A percentile compares a stretch with the other conserved stretches of the same genome.
Evolutionary conservation across 2,888 invertebrate species (phyloP).

Genomic region (Protonemura montana): DNA sequence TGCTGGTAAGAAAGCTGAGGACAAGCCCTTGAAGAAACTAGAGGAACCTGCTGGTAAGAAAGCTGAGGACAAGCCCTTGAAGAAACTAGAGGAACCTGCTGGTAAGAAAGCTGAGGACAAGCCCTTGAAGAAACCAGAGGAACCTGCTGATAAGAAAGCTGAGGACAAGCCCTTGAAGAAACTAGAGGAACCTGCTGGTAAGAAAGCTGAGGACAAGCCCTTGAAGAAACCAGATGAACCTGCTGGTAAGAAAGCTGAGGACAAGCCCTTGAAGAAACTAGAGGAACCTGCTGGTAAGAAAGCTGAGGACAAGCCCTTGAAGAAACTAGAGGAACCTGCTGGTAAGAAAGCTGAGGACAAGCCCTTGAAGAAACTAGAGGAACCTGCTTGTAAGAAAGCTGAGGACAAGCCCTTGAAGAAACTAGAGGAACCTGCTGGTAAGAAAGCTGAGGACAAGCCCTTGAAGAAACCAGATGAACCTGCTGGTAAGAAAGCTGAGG

Average conservation of each 20-base stretch:
- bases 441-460: too few relatives aligned
- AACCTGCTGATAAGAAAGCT: neutral
- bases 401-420: slow-evolving; percentile 12
- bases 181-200: neutral
- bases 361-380: neutral
- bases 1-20: neutral
- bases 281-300: neutral
- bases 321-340: slow-evolving; percentile 52
- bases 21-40: neutral
- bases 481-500: too few relatives aligned
- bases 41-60: neutral
- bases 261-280: neutral
- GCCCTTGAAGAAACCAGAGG: neutral
- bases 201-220: neutral
- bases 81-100: neutral
- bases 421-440: neutral
- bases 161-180: neutral
- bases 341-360: slow-evolving; percentile 50
- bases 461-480: slow-evolving; percentile 44
- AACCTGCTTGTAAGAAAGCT: neutral
- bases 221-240: neutral
- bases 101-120: slow-evolving; percentile 15
- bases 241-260: slow-evolving; percentile 48
- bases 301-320: neutral
- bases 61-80: neutral